These are phyloP conservation scores for Lasiurus borealis DNA, from an alignment of 2,113 vertebrate genomes.

Conservation along the genomic window DNA sequence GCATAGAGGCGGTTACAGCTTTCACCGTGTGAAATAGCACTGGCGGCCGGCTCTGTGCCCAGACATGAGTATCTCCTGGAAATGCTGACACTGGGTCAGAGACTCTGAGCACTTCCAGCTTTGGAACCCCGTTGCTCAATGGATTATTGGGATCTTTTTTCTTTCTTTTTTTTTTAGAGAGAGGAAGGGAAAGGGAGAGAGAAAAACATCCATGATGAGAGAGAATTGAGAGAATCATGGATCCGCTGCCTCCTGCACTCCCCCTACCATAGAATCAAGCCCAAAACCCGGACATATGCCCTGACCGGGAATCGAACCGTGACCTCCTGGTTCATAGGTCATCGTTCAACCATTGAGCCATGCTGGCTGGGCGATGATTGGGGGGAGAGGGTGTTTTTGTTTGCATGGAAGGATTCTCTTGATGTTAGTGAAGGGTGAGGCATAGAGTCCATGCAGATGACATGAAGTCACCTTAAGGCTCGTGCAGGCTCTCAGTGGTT, in stretches of 20 bases:
- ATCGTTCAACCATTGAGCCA: no score
- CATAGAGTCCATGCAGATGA: rapidly evolving
- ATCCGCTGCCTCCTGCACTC: no score
- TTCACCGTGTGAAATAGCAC: not conserved
- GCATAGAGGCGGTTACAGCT: rapidly evolving
- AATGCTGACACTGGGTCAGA: not conserved
- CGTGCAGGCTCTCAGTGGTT: not conserved
- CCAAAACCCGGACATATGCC: no score
- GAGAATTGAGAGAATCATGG: no score
- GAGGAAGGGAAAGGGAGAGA: no score
- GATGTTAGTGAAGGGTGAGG: not conserved
- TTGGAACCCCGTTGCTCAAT: not conserved
- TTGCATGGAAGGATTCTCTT: not conserved
- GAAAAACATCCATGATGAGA: no score
- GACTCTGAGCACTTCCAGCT: not conserved
- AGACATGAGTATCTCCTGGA: not conserved
- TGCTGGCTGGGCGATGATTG: no score
- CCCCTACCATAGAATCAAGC: no score
- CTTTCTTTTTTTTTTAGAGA: no score
- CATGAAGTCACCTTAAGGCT: not conserved
- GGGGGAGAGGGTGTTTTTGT: not conserved
- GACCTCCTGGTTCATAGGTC: no score
- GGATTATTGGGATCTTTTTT: not conserved
- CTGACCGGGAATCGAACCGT: no score
- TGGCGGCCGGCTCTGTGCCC: not conserved